Conservation (phyloP, 2,113 vertebrate species). For the Bothrops jararaca region DNA sequence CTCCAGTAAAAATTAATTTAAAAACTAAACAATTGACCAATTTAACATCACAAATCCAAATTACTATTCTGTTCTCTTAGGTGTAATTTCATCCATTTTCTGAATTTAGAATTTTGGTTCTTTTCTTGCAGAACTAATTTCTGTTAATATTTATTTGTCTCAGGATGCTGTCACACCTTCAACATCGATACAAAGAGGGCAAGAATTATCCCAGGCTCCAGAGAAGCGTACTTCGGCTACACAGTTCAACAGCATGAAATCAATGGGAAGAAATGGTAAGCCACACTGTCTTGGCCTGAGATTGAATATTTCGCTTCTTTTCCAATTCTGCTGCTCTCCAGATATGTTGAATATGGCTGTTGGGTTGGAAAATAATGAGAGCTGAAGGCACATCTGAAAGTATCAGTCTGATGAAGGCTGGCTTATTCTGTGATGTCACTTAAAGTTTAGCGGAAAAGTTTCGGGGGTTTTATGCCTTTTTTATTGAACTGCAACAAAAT, state of each 20-base stretch:
- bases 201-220: constrained; percentile 83
- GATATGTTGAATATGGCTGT: background rate
- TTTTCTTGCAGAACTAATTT: background rate
- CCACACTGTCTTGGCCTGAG: fast-evolving
- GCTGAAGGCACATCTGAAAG: background rate
- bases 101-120: no score
- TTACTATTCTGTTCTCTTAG: background rate
- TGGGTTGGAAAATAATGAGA: background rate
- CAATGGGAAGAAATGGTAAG: constrained; percentile 90
- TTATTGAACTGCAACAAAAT: background rate
- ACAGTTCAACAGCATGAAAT: constrained; percentile 93
- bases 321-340: background rate
- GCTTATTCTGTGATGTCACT: background rate
- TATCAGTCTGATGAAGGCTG: background rate
- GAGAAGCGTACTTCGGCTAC: constrained; percentile 91
- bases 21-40: background rate
- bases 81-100: background rate
- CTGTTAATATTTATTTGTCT: background rate
- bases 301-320: background rate
- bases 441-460: background rate
- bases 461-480: background rate
- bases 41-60: background rate
- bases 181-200: constrained; percentile 87
- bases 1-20: background rate
- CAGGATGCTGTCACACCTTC: constrained; percentile 82